Conservation (phyloP, 2,113 vertebrate genomes). For the Macrotus californicus region DNA sequence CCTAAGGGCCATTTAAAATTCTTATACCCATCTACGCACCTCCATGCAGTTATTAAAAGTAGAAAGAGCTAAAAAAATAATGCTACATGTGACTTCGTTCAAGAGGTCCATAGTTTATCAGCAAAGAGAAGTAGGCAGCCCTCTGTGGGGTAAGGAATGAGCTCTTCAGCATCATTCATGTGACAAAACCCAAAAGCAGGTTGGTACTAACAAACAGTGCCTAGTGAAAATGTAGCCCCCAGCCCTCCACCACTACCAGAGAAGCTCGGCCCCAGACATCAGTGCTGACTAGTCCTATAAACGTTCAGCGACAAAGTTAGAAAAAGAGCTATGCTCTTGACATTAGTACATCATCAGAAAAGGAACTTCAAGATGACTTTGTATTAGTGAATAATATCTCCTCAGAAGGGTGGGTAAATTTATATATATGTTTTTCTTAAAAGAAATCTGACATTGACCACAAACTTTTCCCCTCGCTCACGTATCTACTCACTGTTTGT, state of each 20-base stretch:
- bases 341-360: neutral
- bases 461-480: neutral
- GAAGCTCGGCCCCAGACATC: neutral
- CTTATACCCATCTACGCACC: neutral
- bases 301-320: neutral
- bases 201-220: neutral
- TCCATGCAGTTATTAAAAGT: neutral
- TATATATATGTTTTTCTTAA: neutral
- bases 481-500: neutral
- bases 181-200: neutral
- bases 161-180: neutral
- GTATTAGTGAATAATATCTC: neutral
- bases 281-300: neutral
- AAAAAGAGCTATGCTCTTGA: neutral
- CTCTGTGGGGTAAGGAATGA: neutral
- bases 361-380: neutral
- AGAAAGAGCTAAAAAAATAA: neutral
- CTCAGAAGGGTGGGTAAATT: neutral
- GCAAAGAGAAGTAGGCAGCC: neutral
- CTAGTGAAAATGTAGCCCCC: neutral
- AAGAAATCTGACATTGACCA: neutral
- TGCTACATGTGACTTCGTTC: neutral
- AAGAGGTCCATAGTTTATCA: neutral
- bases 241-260: neutral
- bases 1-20: neutral